phyloP scores from a whole-genome alignment of 2,888 invertebrate species.

The Drosophila algonquin region DNA sequence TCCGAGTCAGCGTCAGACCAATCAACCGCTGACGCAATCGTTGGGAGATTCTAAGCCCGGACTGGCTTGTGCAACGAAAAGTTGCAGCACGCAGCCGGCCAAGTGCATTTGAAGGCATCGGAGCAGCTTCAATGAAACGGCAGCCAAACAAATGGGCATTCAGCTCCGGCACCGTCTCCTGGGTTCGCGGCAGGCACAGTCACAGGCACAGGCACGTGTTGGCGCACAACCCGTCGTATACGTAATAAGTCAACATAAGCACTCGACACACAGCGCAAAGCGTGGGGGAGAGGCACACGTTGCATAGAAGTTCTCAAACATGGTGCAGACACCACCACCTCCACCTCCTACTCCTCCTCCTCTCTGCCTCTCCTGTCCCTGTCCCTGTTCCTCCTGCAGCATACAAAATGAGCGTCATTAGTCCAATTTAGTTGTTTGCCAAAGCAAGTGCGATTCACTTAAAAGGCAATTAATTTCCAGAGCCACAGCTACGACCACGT shows the following conservation, averaged over 20 bases:
- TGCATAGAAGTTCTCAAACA: conserved; percentile 31
- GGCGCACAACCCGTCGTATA: conserved; percentile 56
- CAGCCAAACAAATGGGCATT: conserved; percentile 52
- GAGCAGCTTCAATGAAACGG: conserved; percentile 24
- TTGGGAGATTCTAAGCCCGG: conserved; percentile 7
- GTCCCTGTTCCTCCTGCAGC: conserved; percentile 46
- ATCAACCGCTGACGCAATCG: conserved; percentile 9
- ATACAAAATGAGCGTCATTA: conserved; percentile 80
- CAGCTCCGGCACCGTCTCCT: not conserved
- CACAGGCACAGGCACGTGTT: conserved; percentile 59
- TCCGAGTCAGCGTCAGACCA: conserved; percentile 1
- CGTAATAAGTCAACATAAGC: conserved; percentile 69
- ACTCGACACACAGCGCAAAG: conserved; percentile 19
- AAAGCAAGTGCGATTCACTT: conserved; percentile 82
- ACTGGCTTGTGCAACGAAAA: conserved; percentile 9
- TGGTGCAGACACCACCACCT: conserved; percentile 4
- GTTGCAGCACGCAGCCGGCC: conserved; percentile 4
- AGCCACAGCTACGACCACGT: conserved; percentile 76
- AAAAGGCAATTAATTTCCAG: conserved; percentile 83
- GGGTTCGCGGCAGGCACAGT: conserved; percentile 14
- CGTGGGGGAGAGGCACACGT: conserved; percentile 11
- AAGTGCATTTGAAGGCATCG: conserved; percentile 27
- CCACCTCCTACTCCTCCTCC: not conserved
- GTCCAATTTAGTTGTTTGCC: conserved; percentile 81
- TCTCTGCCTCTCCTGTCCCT: not conserved